These are phyloP conservation scores for Acromyrmex echinatior DNA, from an alignment of 1,140 invertebrate species.

Conservation along the genomic window DNA sequence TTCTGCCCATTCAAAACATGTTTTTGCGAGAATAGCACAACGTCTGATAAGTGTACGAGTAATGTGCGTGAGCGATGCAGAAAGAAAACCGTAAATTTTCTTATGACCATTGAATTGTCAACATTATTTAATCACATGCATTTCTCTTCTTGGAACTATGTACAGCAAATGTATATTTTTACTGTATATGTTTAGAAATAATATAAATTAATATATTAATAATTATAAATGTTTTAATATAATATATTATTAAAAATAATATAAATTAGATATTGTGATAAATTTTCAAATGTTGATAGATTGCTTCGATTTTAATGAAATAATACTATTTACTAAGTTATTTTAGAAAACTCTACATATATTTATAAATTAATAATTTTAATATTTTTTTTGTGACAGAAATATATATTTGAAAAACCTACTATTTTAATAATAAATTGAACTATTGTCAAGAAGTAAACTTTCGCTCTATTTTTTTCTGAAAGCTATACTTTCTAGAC, in stretches of 20 bases:
- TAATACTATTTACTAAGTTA: not conserved
- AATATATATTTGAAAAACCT: not conserved
- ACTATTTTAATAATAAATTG: slow-evolving; percentile 1
- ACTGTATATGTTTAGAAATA: not conserved
- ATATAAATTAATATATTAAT: not conserved
- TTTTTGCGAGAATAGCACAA: not conserved
- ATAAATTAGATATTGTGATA: not conserved
- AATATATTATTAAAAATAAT: not conserved
- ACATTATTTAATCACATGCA: not conserved
- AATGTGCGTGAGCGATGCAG: not conserved
- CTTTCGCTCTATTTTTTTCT: slow-evolving; percentile 11
- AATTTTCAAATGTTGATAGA: not conserved
- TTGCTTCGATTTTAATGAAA: not conserved
- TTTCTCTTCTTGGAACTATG: not conserved
- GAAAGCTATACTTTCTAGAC: not conserved
- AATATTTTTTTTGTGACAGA: not conserved
- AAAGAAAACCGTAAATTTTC: slow-evolving; percentile 5
- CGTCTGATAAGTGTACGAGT: not conserved
- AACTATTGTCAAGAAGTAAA: not conserved
- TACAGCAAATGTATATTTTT: not conserved
- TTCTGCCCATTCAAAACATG: slow-evolving; percentile 73
- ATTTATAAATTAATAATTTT: not conserved
- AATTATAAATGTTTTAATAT: no score
- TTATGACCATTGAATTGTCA: not conserved
- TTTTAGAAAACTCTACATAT: not conserved